phyloP scores from a whole-genome alignment of 2,888 invertebrate genomes.

The Phorcus lineatus region DNA sequence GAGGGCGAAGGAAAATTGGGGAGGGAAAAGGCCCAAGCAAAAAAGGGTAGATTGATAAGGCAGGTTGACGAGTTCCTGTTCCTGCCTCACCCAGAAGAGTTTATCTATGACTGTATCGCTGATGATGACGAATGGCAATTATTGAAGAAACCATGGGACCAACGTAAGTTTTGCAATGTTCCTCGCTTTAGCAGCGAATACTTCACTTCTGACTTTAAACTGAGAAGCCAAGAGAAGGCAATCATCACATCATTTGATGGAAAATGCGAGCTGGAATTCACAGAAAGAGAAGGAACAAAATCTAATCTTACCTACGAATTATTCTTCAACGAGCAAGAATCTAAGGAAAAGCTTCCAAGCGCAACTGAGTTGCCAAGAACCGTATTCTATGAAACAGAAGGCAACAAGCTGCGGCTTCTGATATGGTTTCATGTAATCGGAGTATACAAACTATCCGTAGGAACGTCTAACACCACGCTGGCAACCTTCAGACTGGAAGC shows the following conservation, averaged over 20 bases:
- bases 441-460: neutral
- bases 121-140: conserved; percentile 46
- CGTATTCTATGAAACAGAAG: conserved; percentile 30
- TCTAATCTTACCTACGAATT: conserved; percentile 40
- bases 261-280: conserved; percentile 37
- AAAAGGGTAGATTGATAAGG: conserved; percentile 24
- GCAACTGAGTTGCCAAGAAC: conserved; percentile 19
- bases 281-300: conserved; percentile 20
- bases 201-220: conserved; percentile 35
- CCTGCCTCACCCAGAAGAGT: conserved; percentile 45
- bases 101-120: conserved; percentile 42
- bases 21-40: neutral
- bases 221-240: conserved; percentile 36
- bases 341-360: neutral
- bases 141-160: conserved; percentile 30
- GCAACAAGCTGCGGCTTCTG: conserved; percentile 25
- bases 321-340: conserved; percentile 29
- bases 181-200: conserved; percentile 38
- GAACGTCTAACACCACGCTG: neutral
- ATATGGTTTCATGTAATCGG: conserved; percentile 31
- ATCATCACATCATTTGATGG: conserved; percentile 36
- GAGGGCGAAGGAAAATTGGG: conserved; percentile 29
- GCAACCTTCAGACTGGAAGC: conserved; percentile 62
- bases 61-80: conserved; percentile 42
- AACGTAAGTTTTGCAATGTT: conserved; percentile 31